Evolutionary conservation across 2,797 vertebrate genomes (phyloP), one percentile per base, ranked within the genome.

Genomic region (Artibeus jamaicensis): DNA sequence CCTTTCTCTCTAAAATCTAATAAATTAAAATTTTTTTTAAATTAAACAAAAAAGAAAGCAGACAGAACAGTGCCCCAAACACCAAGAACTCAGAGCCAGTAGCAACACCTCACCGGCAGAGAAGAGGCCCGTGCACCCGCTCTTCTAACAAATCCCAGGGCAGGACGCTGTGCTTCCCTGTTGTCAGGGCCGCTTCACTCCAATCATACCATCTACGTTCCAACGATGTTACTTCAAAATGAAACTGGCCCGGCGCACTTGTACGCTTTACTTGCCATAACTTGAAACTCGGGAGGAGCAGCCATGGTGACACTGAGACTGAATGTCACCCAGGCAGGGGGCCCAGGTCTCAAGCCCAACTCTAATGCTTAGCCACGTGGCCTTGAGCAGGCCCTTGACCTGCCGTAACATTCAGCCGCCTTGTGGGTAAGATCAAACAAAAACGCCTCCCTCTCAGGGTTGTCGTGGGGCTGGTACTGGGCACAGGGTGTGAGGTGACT

Each of bases 181-280:
- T 18, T 18, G 50, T 15, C 62, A 9, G 44, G 34, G 53, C 0
- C 2, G 6, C 85, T 81, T 92, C 29, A 9, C 55, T 67, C 62
- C 0, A 0, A 44, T 32, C 37, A 12, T 11, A 15, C 12, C 7
- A 74, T 14, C n/a, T 32, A 18, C 21, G 7, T 39, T 12, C 7
- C 42, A 82, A 79, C 11, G 53, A 4, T 37, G 18, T 62, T 77
- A 79, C 48, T 96, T 74, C 82, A 62, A 42, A 79, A 79, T 37
- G 70, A 29, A 93, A 91, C 50, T 29, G 62, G 65, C 42, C 42
- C 19, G 15, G 74, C 26, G 42, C 48, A 11, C 53, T 5, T 39
- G 50, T 16, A 3, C 7, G 32, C 77, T n/a, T 32, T 62, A 84
- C 42, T 15, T 48, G 15, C 39, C 34, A 21, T 26, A 24, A 39